Evolutionary conservation across 2,113 vertebrate species (phyloP).

Genomic region (Rhinogobius similis): DNA sequence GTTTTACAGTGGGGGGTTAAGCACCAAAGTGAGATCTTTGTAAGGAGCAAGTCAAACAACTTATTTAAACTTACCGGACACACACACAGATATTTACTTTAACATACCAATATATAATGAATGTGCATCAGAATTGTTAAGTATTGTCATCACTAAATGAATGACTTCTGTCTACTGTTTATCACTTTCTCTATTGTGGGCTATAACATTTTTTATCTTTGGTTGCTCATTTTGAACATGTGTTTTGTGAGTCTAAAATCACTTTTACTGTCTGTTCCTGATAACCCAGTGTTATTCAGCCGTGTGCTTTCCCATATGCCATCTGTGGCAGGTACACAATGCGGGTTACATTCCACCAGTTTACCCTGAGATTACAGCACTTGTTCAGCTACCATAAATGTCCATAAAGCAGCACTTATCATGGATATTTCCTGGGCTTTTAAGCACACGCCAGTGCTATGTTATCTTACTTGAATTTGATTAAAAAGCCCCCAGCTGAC

Average conservation of each 20-base stretch:
- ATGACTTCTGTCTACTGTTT: background rate
- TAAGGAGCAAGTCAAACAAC: conserved; percentile 34
- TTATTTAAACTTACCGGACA: conserved; percentile 46
- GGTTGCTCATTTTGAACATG: conserved; percentile 55
- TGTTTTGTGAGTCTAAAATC: conserved; percentile 50
- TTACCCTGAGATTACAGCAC: conserved; percentile 47
- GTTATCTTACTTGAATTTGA: conserved; percentile 64
- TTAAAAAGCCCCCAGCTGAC: conserved; percentile 83
- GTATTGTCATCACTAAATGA: background rate
- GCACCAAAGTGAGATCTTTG: conserved; percentile 24
- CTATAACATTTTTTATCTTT: background rate
- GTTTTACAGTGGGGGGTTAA: conserved; percentile 48
- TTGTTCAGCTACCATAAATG: conserved; percentile 35
- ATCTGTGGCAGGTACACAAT: conserved; percentile 58
- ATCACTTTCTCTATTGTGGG: background rate
- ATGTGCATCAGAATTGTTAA: background rate
- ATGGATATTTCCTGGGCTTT: conserved; percentile 26
- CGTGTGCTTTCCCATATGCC: conserved; percentile 46
- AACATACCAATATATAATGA: background rate
- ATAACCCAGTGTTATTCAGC: conserved; percentile 54
- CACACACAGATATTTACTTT: background rate
- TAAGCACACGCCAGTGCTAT: conserved; percentile 23
- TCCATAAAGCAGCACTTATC: conserved; percentile 48
- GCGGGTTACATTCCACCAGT: conserved; percentile 27
- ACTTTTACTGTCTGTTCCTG: conserved; percentile 44